These are phyloP conservation scores for Endomychus coccineus DNA, from an alignment of 2,888 invertebrate genomes.

Conservation along the genomic window DNA sequence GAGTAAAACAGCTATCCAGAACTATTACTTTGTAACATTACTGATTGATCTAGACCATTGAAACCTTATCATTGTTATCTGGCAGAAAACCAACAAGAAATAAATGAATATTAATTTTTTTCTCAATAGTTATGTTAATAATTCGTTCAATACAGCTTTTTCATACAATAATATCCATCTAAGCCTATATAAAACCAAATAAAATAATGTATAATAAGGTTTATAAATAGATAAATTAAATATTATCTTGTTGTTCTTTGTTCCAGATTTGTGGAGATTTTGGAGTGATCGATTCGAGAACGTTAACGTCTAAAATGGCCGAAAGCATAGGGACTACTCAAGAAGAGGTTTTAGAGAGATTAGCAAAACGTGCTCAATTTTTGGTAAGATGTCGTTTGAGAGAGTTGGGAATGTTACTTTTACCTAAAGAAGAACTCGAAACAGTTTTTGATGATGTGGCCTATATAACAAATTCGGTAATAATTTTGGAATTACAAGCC, in stretches of 20 bases:
- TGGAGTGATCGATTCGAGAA: slow-evolving; percentile 27
- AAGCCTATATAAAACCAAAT: not conserved
- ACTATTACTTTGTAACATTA: too few relatives aligned
- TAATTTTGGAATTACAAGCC: slow-evolving; percentile 10
- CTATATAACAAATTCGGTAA: slow-evolving; percentile 14
- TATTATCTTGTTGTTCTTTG: not conserved
- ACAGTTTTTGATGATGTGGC: slow-evolving; percentile 13
- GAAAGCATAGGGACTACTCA: slow-evolving; percentile 21
- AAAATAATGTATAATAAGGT: not conserved
- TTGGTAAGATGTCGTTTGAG: slow-evolving; percentile 20
- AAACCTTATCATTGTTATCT: too few relatives aligned
- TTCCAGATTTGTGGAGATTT: slow-evolving; percentile 32
- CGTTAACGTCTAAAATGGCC: slow-evolving; percentile 19
- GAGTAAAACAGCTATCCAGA: too few relatives aligned
- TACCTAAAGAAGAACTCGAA: slow-evolving; percentile 13
- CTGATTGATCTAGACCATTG: too few relatives aligned
- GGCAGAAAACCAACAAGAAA: too few relatives aligned
- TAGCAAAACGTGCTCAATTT: slow-evolving; percentile 24
- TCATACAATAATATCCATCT: too few relatives aligned
- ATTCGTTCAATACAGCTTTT: too few relatives aligned
- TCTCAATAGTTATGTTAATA: too few relatives aligned
- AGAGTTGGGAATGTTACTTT: slow-evolving; percentile 15
- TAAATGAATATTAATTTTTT: too few relatives aligned
- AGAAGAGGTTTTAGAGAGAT: slow-evolving; percentile 23
- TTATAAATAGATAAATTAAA: not conserved